These are phyloP conservation scores for Aurelia sp. DNA, from an alignment of 30 jellyfish, hydroid and myxozoan species.

Conservation along the genomic window DNA sequence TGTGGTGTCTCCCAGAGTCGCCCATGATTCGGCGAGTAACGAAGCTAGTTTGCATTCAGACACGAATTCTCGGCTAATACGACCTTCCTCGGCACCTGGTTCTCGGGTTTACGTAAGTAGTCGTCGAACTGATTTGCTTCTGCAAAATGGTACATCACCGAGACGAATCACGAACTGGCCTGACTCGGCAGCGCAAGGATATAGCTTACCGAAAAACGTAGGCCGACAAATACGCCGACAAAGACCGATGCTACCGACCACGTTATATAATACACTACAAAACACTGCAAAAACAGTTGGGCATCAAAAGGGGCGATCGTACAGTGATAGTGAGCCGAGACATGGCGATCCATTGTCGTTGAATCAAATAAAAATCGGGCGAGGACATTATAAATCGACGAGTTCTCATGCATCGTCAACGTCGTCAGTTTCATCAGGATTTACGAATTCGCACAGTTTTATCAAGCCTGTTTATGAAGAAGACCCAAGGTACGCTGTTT, in stretches of 20 bases:
- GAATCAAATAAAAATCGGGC: conserved; percentile 14
- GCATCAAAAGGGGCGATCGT: conserved; percentile 16
- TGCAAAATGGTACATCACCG: conserved; percentile 63
- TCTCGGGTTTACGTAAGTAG: conserved; percentile 63
- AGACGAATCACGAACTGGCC: conserved; percentile 42
- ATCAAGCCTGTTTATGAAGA: conserved; percentile 85
- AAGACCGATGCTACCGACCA: conserved; percentile 14
- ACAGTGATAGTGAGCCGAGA: conserved; percentile 27
- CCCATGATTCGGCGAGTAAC: conserved; percentile 60
- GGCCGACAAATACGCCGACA: conserved; percentile 32
- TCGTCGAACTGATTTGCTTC: conserved; percentile 67
- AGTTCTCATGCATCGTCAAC: conserved; percentile 95
- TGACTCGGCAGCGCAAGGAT: conserved; percentile 30
- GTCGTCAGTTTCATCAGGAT: conserved; percentile 89
- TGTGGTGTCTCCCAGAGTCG: conserved; percentile 47
- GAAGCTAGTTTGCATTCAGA: conserved; percentile 24
- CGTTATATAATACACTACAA: background rate
- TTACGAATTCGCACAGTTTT: conserved; percentile 44
- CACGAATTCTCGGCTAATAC: conserved; percentile 17
- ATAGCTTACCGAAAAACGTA: conserved; percentile 36
- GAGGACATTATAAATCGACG: conserved; percentile 59
- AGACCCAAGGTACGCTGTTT: conserved; percentile 18
- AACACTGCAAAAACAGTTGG: conserved; percentile 14
- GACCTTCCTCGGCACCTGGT: conserved; percentile 88
- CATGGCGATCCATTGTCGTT: conserved; percentile 9